phyloP scores from a whole-genome alignment of 2,113 vertebrate species.

The Anguilla japonica region DNA sequence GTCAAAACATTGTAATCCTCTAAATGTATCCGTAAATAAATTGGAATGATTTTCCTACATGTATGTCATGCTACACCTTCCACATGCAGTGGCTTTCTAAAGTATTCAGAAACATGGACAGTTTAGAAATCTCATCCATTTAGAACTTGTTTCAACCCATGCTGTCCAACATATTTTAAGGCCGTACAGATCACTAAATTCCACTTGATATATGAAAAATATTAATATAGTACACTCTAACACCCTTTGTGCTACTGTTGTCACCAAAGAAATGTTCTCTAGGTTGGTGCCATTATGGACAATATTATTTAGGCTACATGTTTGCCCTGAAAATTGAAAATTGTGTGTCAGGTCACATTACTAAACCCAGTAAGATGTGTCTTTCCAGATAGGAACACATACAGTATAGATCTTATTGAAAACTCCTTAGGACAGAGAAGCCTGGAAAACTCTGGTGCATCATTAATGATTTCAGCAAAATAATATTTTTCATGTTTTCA shows the following conservation, averaged over 20 bases:
- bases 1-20: too few relatives aligned
- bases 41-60: too few relatives aligned
- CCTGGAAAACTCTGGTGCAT: conserved; percentile 32
- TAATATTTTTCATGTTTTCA: neutral
- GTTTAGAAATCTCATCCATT: too few relatives aligned
- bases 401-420: conserved; percentile 11
- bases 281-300: neutral
- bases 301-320: neutral
- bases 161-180: too few relatives aligned
- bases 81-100: too few relatives aligned
- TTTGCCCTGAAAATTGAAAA: neutral
- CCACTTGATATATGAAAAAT: too few relatives aligned
- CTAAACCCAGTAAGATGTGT: neutral
- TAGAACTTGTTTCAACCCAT: too few relatives aligned
- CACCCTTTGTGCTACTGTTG: neutral
- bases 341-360: conserved; percentile 10
- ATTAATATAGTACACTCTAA: too few relatives aligned
- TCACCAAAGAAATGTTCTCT: neutral
- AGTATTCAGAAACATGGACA: too few relatives aligned
- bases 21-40: too few relatives aligned
- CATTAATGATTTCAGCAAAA: conserved; percentile 29
- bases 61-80: too few relatives aligned
- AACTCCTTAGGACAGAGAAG: conserved; percentile 24
- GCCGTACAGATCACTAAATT: too few relatives aligned
- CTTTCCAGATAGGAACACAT: conserved; percentile 19